A percentile compares a stretch with the other conserved stretches of the same genome.
Conservation (phyloP, 2,797 vertebrate species). For the Brachyrhaphis roseni region DNA sequence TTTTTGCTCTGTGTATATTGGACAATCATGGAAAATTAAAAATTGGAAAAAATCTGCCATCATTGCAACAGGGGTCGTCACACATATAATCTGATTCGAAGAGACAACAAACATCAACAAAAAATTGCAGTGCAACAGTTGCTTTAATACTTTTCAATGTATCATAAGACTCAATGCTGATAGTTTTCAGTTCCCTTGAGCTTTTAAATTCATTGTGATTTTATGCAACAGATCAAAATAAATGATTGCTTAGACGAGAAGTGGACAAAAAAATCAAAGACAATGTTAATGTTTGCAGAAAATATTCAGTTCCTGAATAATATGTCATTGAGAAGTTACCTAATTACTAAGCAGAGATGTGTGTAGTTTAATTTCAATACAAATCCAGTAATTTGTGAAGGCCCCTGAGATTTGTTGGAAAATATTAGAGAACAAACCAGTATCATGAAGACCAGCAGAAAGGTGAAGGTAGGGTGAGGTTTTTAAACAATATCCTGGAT, state of each 20-base stretch:
- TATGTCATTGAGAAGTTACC: not conserved
- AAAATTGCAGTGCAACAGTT: not conserved
- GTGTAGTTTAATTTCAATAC: not conserved
- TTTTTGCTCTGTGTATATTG: constrained; percentile 8
- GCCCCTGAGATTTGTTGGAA: not conserved
- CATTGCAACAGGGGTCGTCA: constrained; percentile 19
- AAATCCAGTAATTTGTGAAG: not conserved
- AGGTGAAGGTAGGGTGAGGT: not conserved
- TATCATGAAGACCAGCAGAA: not conserved
- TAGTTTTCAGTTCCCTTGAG: not conserved
- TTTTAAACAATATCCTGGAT: not conserved
- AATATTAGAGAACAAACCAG: not conserved
- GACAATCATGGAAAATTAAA: constrained; percentile 30
- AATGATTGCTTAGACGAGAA: not conserved
- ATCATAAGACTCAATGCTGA: not conserved
- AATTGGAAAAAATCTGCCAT: constrained; percentile 8
- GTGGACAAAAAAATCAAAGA: not conserved
- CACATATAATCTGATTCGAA: not conserved
- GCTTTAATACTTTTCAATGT: constrained; percentile 27
- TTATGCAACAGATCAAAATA: not conserved
- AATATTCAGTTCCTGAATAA: not conserved
- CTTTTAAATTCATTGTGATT: not conserved
- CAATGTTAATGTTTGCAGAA: not conserved
- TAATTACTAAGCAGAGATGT: not conserved
- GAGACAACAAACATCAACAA: constrained; percentile 10